These are phyloP conservation scores for Plutella xylostella DNA, from an alignment of 2,888 invertebrate species.

Conservation along the genomic window DNA sequence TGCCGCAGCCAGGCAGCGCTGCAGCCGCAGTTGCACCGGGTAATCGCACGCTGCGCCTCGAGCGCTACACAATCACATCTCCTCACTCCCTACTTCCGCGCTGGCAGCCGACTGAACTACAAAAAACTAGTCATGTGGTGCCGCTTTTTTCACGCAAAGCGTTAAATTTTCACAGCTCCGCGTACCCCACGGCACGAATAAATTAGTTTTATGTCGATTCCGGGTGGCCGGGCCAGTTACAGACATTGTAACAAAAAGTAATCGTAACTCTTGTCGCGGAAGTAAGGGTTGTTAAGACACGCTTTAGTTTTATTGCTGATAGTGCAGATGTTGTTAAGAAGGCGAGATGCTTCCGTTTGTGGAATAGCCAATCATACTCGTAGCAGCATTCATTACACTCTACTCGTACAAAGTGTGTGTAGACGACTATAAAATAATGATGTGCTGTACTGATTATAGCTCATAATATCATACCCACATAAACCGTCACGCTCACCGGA, in stretches of 20 bases:
- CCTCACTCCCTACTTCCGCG: conserved; percentile 25
- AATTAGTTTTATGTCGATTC: conserved; percentile 62
- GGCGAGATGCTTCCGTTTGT: conserved; percentile 13
- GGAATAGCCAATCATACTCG: neutral
- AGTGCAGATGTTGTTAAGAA: conserved; percentile 35
- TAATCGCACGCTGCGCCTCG: conserved; percentile 40
- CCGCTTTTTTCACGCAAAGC: conserved; percentile 49
- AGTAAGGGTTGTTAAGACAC: conserved; percentile 50
- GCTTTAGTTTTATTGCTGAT: conserved; percentile 31
- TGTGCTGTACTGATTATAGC: neutral
- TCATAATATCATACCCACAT: neutral
- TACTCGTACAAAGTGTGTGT: too few relatives aligned
- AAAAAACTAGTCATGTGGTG: conserved; percentile 39
- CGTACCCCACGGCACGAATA: conserved; percentile 54
- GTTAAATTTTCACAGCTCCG: conserved; percentile 62
- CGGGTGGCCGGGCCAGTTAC: conserved; percentile 49
- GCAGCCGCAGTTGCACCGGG: conserved; percentile 48
- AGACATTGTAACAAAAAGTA: conserved; percentile 45
- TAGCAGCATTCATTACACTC: too few relatives aligned
- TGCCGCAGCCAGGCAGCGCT: conserved; percentile 32
- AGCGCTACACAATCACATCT: conserved; percentile 27
- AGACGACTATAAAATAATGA: too few relatives aligned
- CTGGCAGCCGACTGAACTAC: neutral
- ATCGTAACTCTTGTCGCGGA: conserved; percentile 44
- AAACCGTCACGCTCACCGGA: conserved; percentile 4